These are phyloP conservation scores for Myiozetetes cayanensis DNA, from an alignment of 2,113 vertebrate species.

Conservation along the genomic window DNA sequence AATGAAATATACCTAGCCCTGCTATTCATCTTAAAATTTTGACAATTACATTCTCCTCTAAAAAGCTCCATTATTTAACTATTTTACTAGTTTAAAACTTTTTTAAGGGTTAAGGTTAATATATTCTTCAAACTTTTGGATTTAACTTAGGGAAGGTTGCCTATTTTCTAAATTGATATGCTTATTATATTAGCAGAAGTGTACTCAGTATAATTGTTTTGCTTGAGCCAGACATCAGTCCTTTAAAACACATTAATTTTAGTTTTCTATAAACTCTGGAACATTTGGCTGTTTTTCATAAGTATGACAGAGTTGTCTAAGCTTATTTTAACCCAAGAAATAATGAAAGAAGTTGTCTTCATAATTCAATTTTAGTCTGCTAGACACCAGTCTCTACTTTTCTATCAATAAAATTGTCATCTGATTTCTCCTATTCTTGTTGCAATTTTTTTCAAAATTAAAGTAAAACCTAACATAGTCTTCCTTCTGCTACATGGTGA, in stretches of 20 bases:
- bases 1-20: not conserved
- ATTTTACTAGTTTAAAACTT: not conserved
- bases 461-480: not conserved
- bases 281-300: not conserved
- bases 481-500: not conserved
- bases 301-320: not conserved
- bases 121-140: not conserved
- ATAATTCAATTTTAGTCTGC: not conserved
- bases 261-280: not conserved
- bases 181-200: not conserved
- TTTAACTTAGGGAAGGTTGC: not conserved
- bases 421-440: not conserved
- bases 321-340: not conserved
- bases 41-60: not conserved
- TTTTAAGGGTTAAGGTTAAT: not conserved
- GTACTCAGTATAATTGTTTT: not conserved
- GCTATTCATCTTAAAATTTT: not conserved
- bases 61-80: not conserved
- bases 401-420: not conserved
- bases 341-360: not conserved
- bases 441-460: not conserved
- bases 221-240: not conserved
- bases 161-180: not conserved
- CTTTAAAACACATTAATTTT: not conserved
- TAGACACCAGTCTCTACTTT: not conserved